These are phyloP conservation scores for Telenomus remus DNA, from an alignment of 1,140 invertebrate species.

Conservation along the genomic window DNA sequence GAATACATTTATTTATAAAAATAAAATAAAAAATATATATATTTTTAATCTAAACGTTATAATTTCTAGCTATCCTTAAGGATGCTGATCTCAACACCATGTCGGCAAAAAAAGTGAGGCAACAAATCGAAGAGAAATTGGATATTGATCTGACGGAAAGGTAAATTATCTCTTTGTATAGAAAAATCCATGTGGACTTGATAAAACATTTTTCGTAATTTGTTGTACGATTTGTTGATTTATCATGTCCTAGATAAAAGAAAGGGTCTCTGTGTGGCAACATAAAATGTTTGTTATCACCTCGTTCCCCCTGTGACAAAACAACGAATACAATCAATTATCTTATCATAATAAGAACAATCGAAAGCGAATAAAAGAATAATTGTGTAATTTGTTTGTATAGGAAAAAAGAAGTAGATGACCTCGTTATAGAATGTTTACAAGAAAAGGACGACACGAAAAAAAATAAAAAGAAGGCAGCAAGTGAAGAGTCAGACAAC, in stretches of 20 bases:
- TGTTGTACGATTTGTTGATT: slow-evolving; percentile 46
- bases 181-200: slow-evolving; percentile 38
- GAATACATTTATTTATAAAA: too few species aligned
- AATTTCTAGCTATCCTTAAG: slow-evolving; percentile 85
- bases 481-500: slow-evolving; percentile 77
- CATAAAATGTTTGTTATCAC: slow-evolving; percentile 55
- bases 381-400: slow-evolving; percentile 54
- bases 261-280: slow-evolving; percentile 69
- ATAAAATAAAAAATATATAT: too few species aligned
- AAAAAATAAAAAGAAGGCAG: slow-evolving; percentile 71
- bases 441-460: slow-evolving; percentile 78
- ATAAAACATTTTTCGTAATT: slow-evolving; percentile 52
- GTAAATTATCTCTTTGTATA: slow-evolving; percentile 62
- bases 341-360: too few species aligned
- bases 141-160: slow-evolving; percentile 83
- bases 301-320: slow-evolving; percentile 72
- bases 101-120: slow-evolving; percentile 93
- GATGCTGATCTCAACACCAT: slow-evolving; percentile 88
- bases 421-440: slow-evolving; percentile 86
- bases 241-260: slow-evolving; percentile 67
- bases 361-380: too few species aligned
- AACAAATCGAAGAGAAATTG: slow-evolving; percentile 88
- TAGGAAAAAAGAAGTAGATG: slow-evolving; percentile 89
- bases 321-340: not conserved
- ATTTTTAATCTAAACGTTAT: too few species aligned